Evolutionary conservation across 2,888 invertebrate species (phyloP), one percentile per base, ranked within the genome.

Genomic region (Drosophila formosana): DNA sequence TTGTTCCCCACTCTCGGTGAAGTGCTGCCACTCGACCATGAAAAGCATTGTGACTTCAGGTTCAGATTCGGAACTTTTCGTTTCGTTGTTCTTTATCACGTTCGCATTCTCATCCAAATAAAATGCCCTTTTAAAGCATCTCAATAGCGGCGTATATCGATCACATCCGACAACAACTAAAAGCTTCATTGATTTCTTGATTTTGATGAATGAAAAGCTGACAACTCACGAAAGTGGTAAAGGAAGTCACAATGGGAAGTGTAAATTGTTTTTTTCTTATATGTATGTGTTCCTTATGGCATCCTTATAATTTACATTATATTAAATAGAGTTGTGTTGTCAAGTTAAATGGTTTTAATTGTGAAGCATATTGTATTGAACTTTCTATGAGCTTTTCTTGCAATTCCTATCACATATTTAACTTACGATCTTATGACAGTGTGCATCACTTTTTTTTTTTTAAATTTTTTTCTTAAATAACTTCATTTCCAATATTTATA

Each of bases 11-110:
- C 58, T 45, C 39, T 55, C 50, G 34, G 41, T 66, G 68, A 78
- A 83, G 83, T 82, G 71, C 41, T 68, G 64, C 78, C 82, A 75
- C 73, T 75, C 78, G 76, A 76, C 76, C 76, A 64, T 74, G 78
- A 78, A 69, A 69, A 63, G 9, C 52, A 25, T 50, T 53, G 66
- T 43, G 37, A 9, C 45, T 41, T 18, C 56, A 56, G 45, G 34
- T 64, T 51, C 23, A 32, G 32, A 8, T 32, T 28, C 37, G 37
- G 9, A 46, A 47, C 46, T 37, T 55, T 55, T 47, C 47, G 37
- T 37, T 53, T 47, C 47, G 45, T 37, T 53, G 46, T 49, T 47
- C 47, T 55, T 62, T 37, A 51, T 60, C 5, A 32, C 45, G 50
- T 11, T 57, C 32, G 11, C 46, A 47, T 37, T 47, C 46, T 37